Conservation (phyloP, 64 coral and sea anemone species). For the Stylophora pistillata region DNA sequence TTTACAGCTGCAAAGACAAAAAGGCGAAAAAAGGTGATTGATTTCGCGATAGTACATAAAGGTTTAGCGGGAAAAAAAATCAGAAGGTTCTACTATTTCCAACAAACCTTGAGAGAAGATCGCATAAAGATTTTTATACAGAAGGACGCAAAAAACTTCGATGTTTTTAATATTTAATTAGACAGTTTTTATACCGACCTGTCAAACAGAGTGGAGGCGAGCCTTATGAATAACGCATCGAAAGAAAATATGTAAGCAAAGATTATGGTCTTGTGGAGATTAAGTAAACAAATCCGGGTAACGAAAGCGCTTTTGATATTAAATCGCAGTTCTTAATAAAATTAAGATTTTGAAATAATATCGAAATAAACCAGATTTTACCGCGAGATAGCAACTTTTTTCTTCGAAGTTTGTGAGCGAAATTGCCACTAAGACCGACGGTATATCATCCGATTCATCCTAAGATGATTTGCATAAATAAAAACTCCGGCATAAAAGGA, state of each 20-base stretch:
- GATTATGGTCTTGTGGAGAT: conserved; percentile 10
- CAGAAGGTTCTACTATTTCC: not conserved
- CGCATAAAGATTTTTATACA: not conserved
- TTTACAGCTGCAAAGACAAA: not conserved
- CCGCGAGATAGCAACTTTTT: not conserved
- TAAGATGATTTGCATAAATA: not conserved
- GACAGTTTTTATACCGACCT: conserved; percentile 11
- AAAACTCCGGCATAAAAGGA: not conserved
- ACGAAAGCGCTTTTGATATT: not conserved
- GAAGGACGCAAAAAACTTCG: conserved; percentile 29
- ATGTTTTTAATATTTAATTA: conserved; percentile 41
- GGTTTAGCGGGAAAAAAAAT: not conserved
- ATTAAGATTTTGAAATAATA: not conserved
- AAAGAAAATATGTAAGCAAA: not conserved
- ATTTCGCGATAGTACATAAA: not conserved
- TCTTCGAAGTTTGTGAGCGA: not conserved
- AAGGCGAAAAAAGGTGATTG: not conserved
- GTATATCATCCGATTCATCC: not conserved
- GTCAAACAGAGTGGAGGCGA: not conserved
- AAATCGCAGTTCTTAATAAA: not conserved
- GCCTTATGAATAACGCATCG: not conserved
- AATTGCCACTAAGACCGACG: not conserved
- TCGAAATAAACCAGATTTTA: not conserved
- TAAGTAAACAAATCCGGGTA: not conserved
- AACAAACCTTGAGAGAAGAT: not conserved